Conservation (phyloP, 2,888 invertebrate genomes). For the Pseudoips prasinana region DNA sequence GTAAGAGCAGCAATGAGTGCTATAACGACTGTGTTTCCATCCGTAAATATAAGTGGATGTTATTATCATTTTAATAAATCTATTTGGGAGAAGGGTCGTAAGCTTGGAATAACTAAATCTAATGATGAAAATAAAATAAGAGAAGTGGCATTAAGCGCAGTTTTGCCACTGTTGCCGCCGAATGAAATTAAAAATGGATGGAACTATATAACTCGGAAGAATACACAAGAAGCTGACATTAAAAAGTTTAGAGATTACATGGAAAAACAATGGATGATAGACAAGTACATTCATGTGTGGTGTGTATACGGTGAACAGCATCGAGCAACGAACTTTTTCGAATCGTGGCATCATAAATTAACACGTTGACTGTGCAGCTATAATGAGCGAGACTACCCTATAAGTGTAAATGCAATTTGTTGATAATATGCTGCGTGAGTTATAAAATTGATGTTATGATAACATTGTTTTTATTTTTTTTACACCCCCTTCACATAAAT, state of each 20-base stretch:
- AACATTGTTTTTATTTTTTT: too few relatives aligned
- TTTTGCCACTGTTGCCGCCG: constrained; percentile 8
- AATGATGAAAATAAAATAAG: constrained; percentile 5
- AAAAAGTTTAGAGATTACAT: constrained; percentile 3
- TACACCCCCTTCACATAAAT: too few relatives aligned
- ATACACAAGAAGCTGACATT: constrained; percentile 2
- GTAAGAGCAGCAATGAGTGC: constrained; percentile 8
- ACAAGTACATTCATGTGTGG: constrained; percentile 6
- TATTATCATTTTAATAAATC: constrained; percentile 10
- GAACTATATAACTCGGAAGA: constrained; percentile 5
- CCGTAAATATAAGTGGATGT: constrained; percentile 4
- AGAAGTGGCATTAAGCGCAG: constrained; percentile 9
- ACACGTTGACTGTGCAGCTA: too few relatives aligned
- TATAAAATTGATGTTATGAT: too few relatives aligned
- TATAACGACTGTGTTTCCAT: constrained; percentile 4
- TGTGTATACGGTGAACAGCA: constrained; percentile 8
- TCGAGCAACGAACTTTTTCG: constrained; percentile 6
- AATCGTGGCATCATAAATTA: constrained; percentile 7
- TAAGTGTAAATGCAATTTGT: too few relatives aligned
- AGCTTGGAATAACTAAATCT: constrained; percentile 3
- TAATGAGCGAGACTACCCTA: too few relatives aligned
- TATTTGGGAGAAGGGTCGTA: constrained; percentile 7
- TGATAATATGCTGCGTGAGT: too few relatives aligned
- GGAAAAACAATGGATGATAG: constrained; percentile 4
- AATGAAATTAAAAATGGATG: constrained; percentile 10